Evolutionary conservation across 2,113 vertebrate species (phyloP), one percentile per base, ranked within the genome.

Genomic region (Ceyx margarethae): DNA sequence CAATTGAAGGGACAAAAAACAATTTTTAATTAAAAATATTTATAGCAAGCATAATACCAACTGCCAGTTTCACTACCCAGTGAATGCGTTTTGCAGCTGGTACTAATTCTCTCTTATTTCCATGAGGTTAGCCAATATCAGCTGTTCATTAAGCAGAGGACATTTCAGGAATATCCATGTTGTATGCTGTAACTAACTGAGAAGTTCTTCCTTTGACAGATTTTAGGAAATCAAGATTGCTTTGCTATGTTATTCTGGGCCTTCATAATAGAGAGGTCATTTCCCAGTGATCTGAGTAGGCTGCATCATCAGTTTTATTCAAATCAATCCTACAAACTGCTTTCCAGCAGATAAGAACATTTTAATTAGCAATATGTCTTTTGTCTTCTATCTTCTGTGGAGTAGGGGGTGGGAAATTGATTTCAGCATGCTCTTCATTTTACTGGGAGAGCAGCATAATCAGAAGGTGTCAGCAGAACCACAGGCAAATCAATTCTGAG

Each of bases 1-100:
- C 95, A 97, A 96, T 94, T 95, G 96, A 96, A 97, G 97, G 96
- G 83, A 95, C 90, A 96, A 95, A 96, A 97, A 96, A 96, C 94
- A 97, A 94, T 97, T 97, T 97, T 97, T 97, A 97, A 98, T 97
- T 97, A 97, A 97, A 97, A 97, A 97, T 97, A 98, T 98, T 98
- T 97, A 97, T 97, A 97, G 97, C 93, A 94, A 82, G 94, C 76
- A 74, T 91, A 95, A 96, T 91, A 96, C 78, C 96, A 97, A 97
- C 96, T 98, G 97, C 96, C 94, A 95, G 94, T 95, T 97, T 95
- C 74, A 89, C 87, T 90, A 82, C 61, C 87, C 94, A 81, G 8
- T 95, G 96, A 97, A 97, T 97, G 89, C 79, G 33, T 95, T 97
- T 94, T 95, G 97, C 97, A 98, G 97, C 96, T 97, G 97, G 93